Conservation (phyloP, 2,888 invertebrate genomes). For the Brachyopa scutellaris region DNA sequence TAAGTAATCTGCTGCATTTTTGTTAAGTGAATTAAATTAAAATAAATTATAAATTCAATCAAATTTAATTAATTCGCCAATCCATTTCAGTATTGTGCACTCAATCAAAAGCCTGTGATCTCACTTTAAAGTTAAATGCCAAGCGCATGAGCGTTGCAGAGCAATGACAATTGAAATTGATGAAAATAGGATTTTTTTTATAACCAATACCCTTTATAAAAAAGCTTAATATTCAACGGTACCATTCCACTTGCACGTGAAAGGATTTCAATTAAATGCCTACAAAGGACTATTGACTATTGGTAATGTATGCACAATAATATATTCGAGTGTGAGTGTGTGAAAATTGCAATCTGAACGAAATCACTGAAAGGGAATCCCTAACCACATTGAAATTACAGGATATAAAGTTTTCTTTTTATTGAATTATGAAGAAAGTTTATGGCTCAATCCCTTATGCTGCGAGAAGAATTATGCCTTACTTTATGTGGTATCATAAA, state of each 20-base stretch:
- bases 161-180: background rate
- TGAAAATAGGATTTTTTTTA: background rate
- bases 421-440: too few relatives aligned
- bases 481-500: too few relatives aligned
- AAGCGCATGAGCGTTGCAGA: background rate
- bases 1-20: too few relatives aligned
- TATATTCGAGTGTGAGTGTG: background rate
- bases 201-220: background rate
- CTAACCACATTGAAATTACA: background rate
- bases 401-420: background rate
- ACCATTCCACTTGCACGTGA: background rate
- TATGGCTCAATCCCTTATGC: too few relatives aligned
- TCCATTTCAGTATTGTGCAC: background rate
- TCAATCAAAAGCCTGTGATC: background rate
- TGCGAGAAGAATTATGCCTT: too few relatives aligned
- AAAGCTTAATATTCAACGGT: background rate
- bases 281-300: too few relatives aligned
- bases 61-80: background rate
- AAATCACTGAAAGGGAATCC: background rate
- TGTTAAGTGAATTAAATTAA: too few relatives aligned
- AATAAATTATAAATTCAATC: background rate
- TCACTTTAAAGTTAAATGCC: background rate
- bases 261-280: background rate
- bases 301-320: background rate
- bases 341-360: background rate